Conservation (phyloP, 2,113 vertebrate genomes). For the Podarcis cretensis region DNA sequence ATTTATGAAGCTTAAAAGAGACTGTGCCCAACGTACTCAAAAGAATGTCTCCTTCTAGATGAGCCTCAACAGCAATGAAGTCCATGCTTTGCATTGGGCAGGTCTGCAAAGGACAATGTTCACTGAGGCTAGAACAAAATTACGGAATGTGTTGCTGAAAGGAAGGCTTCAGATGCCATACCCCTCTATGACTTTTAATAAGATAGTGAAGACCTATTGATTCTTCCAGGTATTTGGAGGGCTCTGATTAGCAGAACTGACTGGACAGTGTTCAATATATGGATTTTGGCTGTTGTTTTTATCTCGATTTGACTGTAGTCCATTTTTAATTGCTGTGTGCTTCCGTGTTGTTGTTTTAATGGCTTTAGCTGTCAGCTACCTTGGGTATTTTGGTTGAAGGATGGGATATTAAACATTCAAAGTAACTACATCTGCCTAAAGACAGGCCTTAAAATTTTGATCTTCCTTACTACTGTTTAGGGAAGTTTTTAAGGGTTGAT, state of each 20-base stretch:
- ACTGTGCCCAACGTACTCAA: background rate
- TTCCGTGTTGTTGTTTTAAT: too few relatives aligned
- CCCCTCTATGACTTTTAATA: background rate
- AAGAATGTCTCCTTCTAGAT: rapidly evolving
- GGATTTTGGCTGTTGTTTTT: background rate
- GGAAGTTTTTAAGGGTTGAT: too few relatives aligned
- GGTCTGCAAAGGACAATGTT: background rate
- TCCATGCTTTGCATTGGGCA: background rate
- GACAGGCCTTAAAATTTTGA: background rate
- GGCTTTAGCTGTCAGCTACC: background rate
- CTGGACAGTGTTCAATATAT: background rate
- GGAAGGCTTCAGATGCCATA: background rate
- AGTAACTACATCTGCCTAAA: background rate
- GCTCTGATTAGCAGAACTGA: background rate
- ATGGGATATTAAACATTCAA: background rate
- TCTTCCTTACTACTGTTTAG: background rate
- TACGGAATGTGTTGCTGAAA: background rate
- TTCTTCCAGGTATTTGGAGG: background rate
- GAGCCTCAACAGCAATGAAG: background rate
- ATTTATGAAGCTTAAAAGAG: background rate
- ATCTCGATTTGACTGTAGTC: background rate
- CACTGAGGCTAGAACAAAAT: background rate
- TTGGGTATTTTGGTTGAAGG: background rate
- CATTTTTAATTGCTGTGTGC: background rate
- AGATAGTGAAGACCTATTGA: background rate